A percentile compares a stretch with the other conserved stretches of the same genome.
phyloP scores from a whole-genome alignment of 2,797 vertebrate species.

The Hemitrygon akajei region DNA sequence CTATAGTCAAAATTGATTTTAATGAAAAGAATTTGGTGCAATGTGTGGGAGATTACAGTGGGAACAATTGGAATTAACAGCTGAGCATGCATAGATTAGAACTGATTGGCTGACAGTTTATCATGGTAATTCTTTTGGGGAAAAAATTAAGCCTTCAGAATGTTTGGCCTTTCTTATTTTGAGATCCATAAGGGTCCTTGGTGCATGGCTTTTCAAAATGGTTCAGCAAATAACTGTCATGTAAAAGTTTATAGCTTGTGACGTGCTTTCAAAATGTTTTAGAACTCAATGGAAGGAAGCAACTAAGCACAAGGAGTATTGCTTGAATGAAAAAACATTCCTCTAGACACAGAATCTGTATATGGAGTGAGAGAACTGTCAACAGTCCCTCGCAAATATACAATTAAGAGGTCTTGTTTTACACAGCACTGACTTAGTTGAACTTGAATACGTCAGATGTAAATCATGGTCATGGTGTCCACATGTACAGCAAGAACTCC shows the following conservation, averaged over 20 bases:
- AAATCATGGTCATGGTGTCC: not conserved
- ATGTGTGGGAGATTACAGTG: not conserved
- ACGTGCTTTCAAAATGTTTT: not conserved
- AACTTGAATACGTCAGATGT: not conserved
- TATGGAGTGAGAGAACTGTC: not conserved
- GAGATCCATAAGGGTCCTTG: not conserved
- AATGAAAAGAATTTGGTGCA: not conserved
- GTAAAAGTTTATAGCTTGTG: not conserved
- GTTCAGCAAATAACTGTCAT: not conserved
- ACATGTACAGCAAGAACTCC: not conserved
- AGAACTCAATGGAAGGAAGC: not conserved
- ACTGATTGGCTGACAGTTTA: not conserved
- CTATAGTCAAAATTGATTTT: not conserved
- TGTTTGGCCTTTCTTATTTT: not conserved
- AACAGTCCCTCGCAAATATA: not conserved
- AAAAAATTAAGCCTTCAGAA: not conserved
- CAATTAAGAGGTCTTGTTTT: not conserved
- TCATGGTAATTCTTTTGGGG: constrained; percentile 7
- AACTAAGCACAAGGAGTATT: not conserved
- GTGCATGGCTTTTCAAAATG: not conserved
- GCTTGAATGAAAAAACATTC: no score
- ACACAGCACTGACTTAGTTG: not conserved
- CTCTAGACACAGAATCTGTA: not conserved
- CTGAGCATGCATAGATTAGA: not conserved
- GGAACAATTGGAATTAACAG: not conserved